phyloP scores from a whole-genome alignment of 2,888 invertebrate genomes.

The Arge pagana region DNA sequence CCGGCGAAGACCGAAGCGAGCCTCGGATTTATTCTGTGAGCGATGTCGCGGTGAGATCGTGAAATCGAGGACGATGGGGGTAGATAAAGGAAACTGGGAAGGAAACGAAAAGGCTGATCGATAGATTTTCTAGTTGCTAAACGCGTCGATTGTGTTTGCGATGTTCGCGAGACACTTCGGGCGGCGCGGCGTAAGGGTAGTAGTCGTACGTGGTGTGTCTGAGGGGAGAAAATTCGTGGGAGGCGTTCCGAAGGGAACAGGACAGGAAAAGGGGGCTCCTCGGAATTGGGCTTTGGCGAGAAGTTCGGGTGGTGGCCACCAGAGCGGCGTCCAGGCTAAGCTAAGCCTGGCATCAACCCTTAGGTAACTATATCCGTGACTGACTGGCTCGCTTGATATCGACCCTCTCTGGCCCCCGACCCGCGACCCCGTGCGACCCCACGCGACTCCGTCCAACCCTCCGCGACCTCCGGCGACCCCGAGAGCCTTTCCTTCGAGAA shows the following conservation, averaged over 20 bases:
- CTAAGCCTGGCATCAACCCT: conserved; percentile 22
- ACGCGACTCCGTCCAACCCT: conserved; percentile 11
- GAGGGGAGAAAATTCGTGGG: no score
- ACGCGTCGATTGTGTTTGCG: no score
- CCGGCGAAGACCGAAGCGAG: no score
- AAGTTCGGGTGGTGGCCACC: conserved; percentile 15
- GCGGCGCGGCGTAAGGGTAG: no score
- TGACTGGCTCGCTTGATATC: conserved; percentile 23
- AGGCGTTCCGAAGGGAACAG: no score
- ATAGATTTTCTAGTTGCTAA: no score
- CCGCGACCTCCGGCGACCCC: conserved; percentile 4
- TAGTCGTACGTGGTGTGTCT: not conserved
- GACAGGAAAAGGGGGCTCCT: not conserved
- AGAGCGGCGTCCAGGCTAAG: conserved; percentile 21
- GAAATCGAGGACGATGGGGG: no score
- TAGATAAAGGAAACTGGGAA: no score
- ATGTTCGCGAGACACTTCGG: no score
- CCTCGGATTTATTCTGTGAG: no score
- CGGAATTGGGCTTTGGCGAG: conserved; percentile 5
- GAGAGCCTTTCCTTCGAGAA: conserved; percentile 7
- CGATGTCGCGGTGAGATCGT: no score
- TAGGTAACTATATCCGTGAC: conserved; percentile 23
- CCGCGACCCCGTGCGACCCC: conserved; percentile 12
- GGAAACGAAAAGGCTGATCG: no score
- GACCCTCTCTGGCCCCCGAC: conserved; percentile 18